phyloP scores from a whole-genome alignment of 2,888 invertebrate species.

The Amblyjoppa fuscipennis region DNA sequence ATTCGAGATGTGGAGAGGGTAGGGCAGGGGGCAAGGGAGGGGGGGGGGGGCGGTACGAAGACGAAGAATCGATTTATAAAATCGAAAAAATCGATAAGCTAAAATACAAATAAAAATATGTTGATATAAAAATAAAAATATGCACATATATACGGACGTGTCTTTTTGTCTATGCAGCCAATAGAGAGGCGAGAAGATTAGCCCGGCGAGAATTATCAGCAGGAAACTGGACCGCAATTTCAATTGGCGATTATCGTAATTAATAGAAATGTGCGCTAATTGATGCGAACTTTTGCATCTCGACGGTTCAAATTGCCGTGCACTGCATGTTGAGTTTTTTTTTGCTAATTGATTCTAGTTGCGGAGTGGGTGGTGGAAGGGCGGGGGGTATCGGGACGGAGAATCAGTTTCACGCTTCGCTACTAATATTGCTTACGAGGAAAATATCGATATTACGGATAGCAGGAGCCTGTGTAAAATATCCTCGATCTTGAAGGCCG shows the following conservation, averaged over 20 bases:
- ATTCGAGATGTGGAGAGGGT: conserved; percentile 14
- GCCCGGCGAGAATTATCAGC: conserved; percentile 14
- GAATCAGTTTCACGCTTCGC: conserved; percentile 25
- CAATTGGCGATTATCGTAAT: conserved; percentile 38
- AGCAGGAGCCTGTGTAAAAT: conserved; percentile 72
- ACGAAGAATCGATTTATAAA: too few relatives aligned
- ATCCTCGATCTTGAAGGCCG: conserved; percentile 77
- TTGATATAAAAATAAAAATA: background rate
- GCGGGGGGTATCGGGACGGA: too few relatives aligned
- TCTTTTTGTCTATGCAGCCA: conserved; percentile 12
- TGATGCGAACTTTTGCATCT: conserved; percentile 44
- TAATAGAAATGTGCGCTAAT: conserved; percentile 35
- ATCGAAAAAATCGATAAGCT: too few relatives aligned
- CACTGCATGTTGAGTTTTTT: background rate
- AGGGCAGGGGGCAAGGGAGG: background rate
- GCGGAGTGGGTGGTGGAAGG: background rate
- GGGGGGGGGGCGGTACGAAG: too few relatives aligned
- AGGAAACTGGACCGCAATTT: conserved; percentile 1
- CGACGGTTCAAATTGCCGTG: conserved; percentile 16
- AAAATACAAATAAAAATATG: too few relatives aligned
- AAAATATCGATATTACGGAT: conserved; percentile 34
- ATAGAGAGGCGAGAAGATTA: conserved; percentile 26
- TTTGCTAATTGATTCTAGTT: conserved; percentile 27
- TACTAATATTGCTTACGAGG: conserved; percentile 16
- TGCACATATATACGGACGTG: background rate